phyloP scores from a whole-genome alignment of 2,888 invertebrate genomes.

The Lypha dubia region DNA sequence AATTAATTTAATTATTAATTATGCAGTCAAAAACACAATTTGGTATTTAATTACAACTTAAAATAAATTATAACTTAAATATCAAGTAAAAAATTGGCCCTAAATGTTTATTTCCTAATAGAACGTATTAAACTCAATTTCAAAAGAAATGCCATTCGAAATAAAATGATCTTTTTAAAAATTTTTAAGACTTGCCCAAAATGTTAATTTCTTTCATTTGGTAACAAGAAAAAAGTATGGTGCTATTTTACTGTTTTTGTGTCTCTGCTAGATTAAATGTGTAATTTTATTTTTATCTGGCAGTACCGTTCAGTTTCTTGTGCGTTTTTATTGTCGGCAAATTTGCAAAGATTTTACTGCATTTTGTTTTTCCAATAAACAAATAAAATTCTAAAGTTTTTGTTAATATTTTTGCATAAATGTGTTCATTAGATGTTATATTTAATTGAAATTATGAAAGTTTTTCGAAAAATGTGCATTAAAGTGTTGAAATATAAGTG shows the following conservation, averaged over 20 bases:
- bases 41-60: too few species aligned
- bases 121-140: neutral
- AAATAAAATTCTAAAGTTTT: neutral
- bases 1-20: too few species aligned
- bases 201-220: neutral
- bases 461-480: neutral
- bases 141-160: neutral
- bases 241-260: neutral
- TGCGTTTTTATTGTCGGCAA: neutral
- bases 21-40: too few species aligned
- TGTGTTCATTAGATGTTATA: slow-evolving; percentile 8
- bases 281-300: neutral
- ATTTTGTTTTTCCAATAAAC: neutral
- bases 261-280: slow-evolving; percentile 1
- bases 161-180: neutral
- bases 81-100: too few species aligned
- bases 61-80: too few species aligned
- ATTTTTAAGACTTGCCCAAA: neutral
- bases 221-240: slow-evolving; percentile 9
- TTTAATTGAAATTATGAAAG: neutral
- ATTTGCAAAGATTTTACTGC: neutral
- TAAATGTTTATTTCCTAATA: too few species aligned
- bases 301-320: neutral
- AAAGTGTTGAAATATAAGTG: neutral
- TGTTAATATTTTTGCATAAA: slow-evolving; percentile 20